These are phyloP conservation scores for Sphaeridia pumilis DNA, from an alignment of 2,888 invertebrate species.

Conservation along the genomic window DNA sequence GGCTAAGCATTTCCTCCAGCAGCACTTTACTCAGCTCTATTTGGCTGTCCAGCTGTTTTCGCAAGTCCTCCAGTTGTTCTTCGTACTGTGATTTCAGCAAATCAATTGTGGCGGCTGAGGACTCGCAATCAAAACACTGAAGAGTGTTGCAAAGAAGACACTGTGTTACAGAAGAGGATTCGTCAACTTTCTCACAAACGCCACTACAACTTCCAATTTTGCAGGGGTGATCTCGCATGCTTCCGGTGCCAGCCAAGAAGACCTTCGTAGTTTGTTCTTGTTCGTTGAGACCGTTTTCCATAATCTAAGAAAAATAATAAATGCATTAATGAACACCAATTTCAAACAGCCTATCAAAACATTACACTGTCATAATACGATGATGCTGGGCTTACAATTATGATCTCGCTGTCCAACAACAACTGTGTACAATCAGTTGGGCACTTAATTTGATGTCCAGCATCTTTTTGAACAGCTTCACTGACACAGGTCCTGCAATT, in stretches of 20 bases:
- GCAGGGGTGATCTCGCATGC: background rate
- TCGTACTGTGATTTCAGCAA: background rate
- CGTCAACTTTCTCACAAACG: background rate
- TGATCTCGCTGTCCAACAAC: background rate
- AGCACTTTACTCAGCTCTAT: background rate
- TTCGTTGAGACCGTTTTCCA: background rate
- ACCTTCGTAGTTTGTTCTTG: background rate
- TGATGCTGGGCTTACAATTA: too few species aligned
- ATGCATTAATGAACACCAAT: too few species aligned
- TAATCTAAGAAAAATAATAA: too few species aligned
- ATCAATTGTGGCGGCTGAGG: background rate
- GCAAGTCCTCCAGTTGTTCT: background rate
- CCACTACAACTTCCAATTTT: background rate
- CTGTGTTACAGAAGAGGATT: background rate
- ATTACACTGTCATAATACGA: too few species aligned
- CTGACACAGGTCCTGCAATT: background rate
- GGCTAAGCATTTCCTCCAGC: background rate
- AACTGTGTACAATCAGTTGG: background rate
- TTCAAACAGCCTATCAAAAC: too few species aligned
- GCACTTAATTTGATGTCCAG: background rate
- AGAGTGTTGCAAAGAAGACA: background rate
- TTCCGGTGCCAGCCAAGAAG: background rate
- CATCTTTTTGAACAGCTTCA: background rate
- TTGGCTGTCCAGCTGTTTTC: background rate
- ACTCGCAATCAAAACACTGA: background rate